These are phyloP conservation scores for Sminthopsis crassicaudata DNA, from an alignment of 2,113 vertebrate species.

Conservation along the genomic window DNA sequence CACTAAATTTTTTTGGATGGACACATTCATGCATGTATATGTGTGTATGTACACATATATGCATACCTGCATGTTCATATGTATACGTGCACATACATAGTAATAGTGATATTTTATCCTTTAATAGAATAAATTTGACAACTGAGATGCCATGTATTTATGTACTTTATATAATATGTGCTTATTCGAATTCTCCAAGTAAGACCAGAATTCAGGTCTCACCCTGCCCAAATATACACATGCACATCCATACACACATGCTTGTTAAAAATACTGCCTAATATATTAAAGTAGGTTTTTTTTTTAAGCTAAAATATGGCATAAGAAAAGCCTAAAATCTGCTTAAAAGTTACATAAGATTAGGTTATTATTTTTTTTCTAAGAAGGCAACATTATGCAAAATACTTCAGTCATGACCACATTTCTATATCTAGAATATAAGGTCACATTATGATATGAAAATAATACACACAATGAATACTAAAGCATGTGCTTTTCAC, in stretches of 20 bases:
- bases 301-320: neutral
- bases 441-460: slow-evolving; percentile 58
- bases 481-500: slow-evolving; percentile 2
- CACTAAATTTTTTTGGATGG: neutral
- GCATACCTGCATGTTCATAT: no score
- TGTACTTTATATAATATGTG: neutral
- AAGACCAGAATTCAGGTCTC: neutral
- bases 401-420: slow-evolving; percentile 30
- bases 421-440: slow-evolving; percentile 47
- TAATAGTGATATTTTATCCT: neutral
- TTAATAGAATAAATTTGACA: neutral
- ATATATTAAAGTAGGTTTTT: neutral
- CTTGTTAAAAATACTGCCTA: neutral
- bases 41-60: no score
- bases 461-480: slow-evolving; percentile 53
- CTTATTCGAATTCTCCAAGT: neutral
- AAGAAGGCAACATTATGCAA: slow-evolving; percentile 52
- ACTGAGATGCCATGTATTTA: neutral
- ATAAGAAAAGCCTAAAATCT: neutral
- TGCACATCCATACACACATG: neutral
- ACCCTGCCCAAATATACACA: neutral
- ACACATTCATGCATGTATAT: neutral
- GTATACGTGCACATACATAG: neutral
- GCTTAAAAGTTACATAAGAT: slow-evolving; percentile 21
- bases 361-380: slow-evolving; percentile 39